Evolutionary conservation across 2,888 invertebrate genomes (phyloP), one percentile per base, ranked within the genome.

Genomic region (Acrobasis consociella): DNA sequence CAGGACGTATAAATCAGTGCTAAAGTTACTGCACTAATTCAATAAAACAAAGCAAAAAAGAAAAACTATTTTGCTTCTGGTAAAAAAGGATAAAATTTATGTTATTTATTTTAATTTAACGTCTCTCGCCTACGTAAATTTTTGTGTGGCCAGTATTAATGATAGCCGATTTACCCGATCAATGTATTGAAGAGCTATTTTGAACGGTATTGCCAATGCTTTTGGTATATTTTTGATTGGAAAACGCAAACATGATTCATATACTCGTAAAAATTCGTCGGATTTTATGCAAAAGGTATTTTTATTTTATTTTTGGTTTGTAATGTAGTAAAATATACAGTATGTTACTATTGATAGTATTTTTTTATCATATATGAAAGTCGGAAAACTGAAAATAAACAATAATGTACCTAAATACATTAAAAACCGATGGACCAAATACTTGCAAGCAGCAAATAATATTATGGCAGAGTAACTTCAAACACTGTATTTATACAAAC

Each of bases 61-160:
- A 22, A 22, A 22, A 22, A 22, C 22, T 22, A 59, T 31, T 49
- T 58, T 37, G 49, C 58, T 59, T 37, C 49, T 31, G 17, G 13
- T 11, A 49, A 49, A 31, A n/a, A 59, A 49, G 39, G 55, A 60
- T 39, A 56, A 49, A n/a, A 42, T 17, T 16, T 31, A 31, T 31
- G 5, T 31, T 5, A 31, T 31, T 31, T 31, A 49, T 50, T 60
- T 51, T 60, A 60, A 60, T 60, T 64, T 56, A 56, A 64, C 38
- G 15, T 15, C 50, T 39, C 42, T 37, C 60, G 50, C 63, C 63
- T 60, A 64, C 63, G 63, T 60, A 50, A 64, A 58, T 56, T 51
- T 51, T 51, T 37, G 55, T 58, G 56, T 56, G 63, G 60, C 60
- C 63, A 64, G 42, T 60, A 56, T 17, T 51, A 46, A 38, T 55